Evolutionary conservation across 2,888 invertebrate genomes (phyloP).

Genomic region (Tachina lurida): DNA sequence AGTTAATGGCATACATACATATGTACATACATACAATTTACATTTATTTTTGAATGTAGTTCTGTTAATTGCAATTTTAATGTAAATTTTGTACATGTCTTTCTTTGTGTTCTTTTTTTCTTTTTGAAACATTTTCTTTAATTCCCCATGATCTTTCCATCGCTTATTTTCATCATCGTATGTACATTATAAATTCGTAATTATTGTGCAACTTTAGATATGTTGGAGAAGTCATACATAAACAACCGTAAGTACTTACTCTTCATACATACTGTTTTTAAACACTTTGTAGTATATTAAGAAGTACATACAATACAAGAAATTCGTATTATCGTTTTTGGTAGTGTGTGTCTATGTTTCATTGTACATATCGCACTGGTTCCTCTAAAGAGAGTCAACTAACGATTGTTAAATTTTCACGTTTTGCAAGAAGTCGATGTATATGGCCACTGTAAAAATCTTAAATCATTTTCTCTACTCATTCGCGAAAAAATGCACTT

Average conservation of each 20-base stretch:
- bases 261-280: not conserved
- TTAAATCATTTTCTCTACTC: too few species aligned
- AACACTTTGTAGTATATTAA: not conserved
- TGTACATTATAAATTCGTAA: slow-evolving; percentile 69
- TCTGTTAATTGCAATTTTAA: slow-evolving; percentile 30
- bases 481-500: too few species aligned
- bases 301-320: not conserved
- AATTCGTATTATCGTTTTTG: not conserved
- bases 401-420: too few species aligned
- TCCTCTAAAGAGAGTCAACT: too few species aligned
- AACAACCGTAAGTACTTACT: slow-evolving; percentile 87
- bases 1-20: slow-evolving; percentile 81
- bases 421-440: too few species aligned
- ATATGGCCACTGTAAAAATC: too few species aligned
- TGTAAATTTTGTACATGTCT: slow-evolving; percentile 63
- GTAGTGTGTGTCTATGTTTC: not conserved
- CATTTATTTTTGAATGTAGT: slow-evolving; percentile 50
- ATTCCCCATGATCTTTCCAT: slow-evolving; percentile 44
- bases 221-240: slow-evolving; percentile 88
- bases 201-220: slow-evolving; percentile 83
- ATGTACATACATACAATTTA: slow-evolving; percentile 49
- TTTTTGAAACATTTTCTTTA: slow-evolving; percentile 27
- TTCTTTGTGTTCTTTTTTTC: slow-evolving; percentile 55
- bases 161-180: slow-evolving; percentile 53
- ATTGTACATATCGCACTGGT: too few species aligned